A percentile compares a stretch with the other conserved stretches of the same genome.
phyloP scores from a whole-genome alignment of 30 jellyfish, hydroid and myxozoan genomes.

The Calvadosia cruxmelitensis region DNA sequence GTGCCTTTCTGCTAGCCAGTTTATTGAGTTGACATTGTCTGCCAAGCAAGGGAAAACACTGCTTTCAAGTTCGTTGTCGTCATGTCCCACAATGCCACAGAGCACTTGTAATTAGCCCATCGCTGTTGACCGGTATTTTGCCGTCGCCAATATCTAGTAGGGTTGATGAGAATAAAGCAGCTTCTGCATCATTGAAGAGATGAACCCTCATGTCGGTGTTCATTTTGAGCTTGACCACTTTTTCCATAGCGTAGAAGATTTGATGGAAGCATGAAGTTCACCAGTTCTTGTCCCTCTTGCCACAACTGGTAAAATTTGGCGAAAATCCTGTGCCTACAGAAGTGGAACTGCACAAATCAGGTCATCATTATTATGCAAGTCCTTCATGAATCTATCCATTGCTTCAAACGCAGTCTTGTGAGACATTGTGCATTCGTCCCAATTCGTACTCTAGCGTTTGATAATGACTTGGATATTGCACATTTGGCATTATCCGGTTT shows the following conservation, averaged over 20 bases:
- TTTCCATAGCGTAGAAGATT: constrained; percentile 24
- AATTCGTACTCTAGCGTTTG: neutral
- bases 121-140: neutral
- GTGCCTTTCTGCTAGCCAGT: neutral
- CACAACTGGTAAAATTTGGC: constrained; percentile 54
- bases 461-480: too few relatives aligned
- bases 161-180: neutral
- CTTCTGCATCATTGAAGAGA: neutral
- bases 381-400: constrained; percentile 24
- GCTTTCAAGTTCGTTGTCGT: neutral
- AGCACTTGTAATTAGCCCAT: neutral
- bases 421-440: constrained; percentile 40
- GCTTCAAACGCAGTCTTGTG: constrained; percentile 40
- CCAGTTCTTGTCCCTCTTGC: constrained; percentile 43
- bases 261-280: constrained; percentile 21
- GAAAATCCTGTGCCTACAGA: constrained; percentile 56
- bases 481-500: too few relatives aligned
- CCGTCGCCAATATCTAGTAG: constrained; percentile 8
- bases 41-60: neutral
- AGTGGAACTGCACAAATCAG: constrained; percentile 35
- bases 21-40: neutral
- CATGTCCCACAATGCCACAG: neutral
- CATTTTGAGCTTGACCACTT: neutral
- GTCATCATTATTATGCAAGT: constrained; percentile 6
- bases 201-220: constrained; percentile 14